Percentiles rank a stretch among this genome's conserved stretches.
Evolutionary conservation across 2,113 vertebrate genomes (phyloP).

Genomic region (Hepsetus odoe): DNA sequence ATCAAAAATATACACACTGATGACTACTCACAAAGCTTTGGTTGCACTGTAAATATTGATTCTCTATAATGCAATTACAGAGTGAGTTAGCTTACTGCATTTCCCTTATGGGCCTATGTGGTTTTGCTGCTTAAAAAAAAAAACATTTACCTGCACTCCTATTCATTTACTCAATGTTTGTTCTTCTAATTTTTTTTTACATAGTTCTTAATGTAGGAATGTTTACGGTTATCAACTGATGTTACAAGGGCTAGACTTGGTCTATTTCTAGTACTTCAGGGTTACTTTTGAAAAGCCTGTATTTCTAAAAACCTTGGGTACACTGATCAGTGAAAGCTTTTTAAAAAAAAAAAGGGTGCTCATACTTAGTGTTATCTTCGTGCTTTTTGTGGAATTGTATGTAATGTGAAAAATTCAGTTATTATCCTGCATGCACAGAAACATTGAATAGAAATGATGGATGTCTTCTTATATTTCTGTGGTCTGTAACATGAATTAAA

Average conservation of each 20-base stretch:
- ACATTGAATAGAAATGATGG: too few relatives aligned
- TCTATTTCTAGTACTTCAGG: slow-evolving; percentile 9
- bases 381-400: too few relatives aligned
- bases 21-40: background rate
- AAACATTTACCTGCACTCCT: background rate
- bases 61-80: background rate
- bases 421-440: too few relatives aligned
- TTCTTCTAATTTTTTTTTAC: background rate
- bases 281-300: background rate
- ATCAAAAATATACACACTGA: slow-evolving; percentile 19
- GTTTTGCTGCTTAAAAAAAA: background rate
- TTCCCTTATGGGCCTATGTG: background rate
- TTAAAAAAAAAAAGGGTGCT: background rate
- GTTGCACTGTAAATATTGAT: slow-evolving; percentile 1
- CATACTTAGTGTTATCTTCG: background rate
- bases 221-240: background rate
- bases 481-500: too few relatives aligned
- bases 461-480: too few relatives aligned
- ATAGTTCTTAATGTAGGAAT: background rate
- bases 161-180: background rate
- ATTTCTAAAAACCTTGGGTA: slow-evolving; percentile 15
- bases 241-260: background rate
- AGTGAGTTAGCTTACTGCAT: background rate
- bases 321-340: background rate
- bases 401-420: too few relatives aligned